Evolutionary conservation across 2,888 invertebrate species (phyloP), one percentile per base, ranked within the genome.

Genomic region (Pristionchus fissidentatus): DNA sequence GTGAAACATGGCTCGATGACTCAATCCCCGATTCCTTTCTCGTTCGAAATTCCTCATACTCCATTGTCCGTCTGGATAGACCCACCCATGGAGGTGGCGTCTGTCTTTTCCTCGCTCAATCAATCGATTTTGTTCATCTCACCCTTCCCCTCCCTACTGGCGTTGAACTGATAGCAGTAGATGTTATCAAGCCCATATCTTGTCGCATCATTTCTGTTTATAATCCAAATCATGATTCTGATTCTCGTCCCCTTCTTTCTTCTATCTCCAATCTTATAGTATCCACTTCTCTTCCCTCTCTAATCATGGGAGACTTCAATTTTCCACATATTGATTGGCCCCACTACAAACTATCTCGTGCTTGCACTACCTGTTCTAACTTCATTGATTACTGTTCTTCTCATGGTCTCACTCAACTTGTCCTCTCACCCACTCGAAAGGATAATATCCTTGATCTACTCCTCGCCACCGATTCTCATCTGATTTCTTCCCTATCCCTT

Each of bases 181-280:
- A 60, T 19, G 32, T 60, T 10, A 29, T 60, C 1, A 60, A 60
- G 8, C 60, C 60, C 8, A 15, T 60, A 7, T 32, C 60, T 29
- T 60, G 60, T 29, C 60, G 60, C 29, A 15, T 60, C 3, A 60
- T 55, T 55, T 55, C 8, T 19, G n/a, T 55, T 19, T 55, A 55
- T 19, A 55, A 55, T 19, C 55, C 55, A 3, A 60, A 29, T 60
- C 60, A 60, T 60, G 26, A 60, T 29, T 60, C 29, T 60, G 60
- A 60, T 60, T 29, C 1, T 60, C 60, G 60, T 32, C 60, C 60
- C 26, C 60, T 60, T 29, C 60, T 60, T 60, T 60, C 60, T 29
- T 29, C 4, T 3, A 60, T 60, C 15, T 60, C 60, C 29, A 32
- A 60, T n/a, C n/a, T n/a, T n/a, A n/a, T n/a, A n/a, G n/a, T n/a